Evolutionary conservation across 2,888 invertebrate genomes (phyloP).

Genomic region (Zygaena filipendulae): DNA sequence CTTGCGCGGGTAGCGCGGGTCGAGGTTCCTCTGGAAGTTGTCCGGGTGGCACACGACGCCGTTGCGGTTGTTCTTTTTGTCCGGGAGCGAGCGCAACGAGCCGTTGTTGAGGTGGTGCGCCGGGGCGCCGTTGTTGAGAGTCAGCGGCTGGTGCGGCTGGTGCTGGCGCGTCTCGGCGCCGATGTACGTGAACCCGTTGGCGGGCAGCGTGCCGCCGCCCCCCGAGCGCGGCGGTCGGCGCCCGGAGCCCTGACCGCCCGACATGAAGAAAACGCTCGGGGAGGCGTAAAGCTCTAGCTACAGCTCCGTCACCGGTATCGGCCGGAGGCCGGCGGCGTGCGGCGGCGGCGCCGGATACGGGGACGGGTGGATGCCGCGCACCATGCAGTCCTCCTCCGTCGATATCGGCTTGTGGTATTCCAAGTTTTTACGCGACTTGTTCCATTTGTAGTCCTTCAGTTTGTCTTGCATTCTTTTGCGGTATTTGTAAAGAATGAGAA

Average conservation of each 20-base stretch:
- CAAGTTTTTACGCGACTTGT: conserved; percentile 83
- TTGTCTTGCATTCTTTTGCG: conserved; percentile 84
- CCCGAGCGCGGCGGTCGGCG: conserved; percentile 62
- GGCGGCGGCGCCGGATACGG: conserved; percentile 62
- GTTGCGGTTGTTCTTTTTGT: conserved; percentile 57
- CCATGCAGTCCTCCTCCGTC: conserved; percentile 84
- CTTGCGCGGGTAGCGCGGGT: conserved; percentile 58
- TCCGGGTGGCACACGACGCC: conserved; percentile 57
- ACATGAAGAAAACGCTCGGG: conserved; percentile 82
- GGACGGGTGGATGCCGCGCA: conserved; percentile 71
- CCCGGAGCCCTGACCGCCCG: conserved; percentile 66
- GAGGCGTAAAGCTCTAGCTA: conserved; percentile 97
- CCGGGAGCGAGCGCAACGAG: conserved; percentile 56
- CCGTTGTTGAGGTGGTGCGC: conserved; percentile 62
- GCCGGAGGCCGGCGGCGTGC: conserved; percentile 64
- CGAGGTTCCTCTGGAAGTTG: conserved; percentile 61
- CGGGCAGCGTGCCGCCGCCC: conserved; percentile 72
- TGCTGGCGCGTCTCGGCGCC: conserved; percentile 74
- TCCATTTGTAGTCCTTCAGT: conserved; percentile 85
- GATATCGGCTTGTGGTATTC: conserved; percentile 92
- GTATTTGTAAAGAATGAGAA: conserved; percentile 81
- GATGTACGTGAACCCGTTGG: conserved; percentile 81
- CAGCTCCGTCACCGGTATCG: conserved; percentile 92
- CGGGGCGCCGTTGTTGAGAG: conserved; percentile 63
- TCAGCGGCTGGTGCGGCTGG: conserved; percentile 52